These are phyloP conservation scores for Phyllotreta cruciferae DNA, from an alignment of 2,888 invertebrate species.

Conservation along the genomic window DNA sequence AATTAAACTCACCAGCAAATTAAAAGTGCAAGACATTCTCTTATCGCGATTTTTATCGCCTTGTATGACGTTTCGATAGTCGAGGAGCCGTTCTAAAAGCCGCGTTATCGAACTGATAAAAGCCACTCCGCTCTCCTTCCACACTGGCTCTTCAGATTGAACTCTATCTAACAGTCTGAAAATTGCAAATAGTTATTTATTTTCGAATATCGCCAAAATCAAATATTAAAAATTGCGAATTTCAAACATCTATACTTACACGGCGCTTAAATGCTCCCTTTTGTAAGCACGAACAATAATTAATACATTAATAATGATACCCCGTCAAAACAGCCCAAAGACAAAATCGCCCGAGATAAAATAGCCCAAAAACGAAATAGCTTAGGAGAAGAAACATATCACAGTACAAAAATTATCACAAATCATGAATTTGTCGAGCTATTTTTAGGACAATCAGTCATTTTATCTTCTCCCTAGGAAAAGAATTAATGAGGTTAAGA, in stretches of 20 bases:
- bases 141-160: slow-evolving; percentile 81
- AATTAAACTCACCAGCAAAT: slow-evolving; percentile 74
- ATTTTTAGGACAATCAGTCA: no score
- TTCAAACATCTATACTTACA: slow-evolving; percentile 73
- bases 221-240: not conserved
- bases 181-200: not conserved
- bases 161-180: slow-evolving; percentile 83
- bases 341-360: no score
- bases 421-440: no score
- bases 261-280: slow-evolving; percentile 91
- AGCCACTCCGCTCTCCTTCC: slow-evolving; percentile 91
- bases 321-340: slow-evolving; percentile 1
- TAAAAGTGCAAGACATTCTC: slow-evolving; percentile 95
- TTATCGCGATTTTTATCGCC: slow-evolving; percentile 95
- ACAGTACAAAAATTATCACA: no score
- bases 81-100: slow-evolving; percentile 84
- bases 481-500: no score
- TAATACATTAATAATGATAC: slow-evolving; percentile 26
- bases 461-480: no score
- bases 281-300: slow-evolving; percentile 45
- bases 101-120: slow-evolving; percentile 93
- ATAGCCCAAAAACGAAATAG: no score
- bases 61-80: slow-evolving; percentile 94
- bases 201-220: not conserved
- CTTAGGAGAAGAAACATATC: no score